phyloP scores from a whole-genome alignment of 2,113 vertebrate genomes.

The Excalfactoria chinensis region DNA sequence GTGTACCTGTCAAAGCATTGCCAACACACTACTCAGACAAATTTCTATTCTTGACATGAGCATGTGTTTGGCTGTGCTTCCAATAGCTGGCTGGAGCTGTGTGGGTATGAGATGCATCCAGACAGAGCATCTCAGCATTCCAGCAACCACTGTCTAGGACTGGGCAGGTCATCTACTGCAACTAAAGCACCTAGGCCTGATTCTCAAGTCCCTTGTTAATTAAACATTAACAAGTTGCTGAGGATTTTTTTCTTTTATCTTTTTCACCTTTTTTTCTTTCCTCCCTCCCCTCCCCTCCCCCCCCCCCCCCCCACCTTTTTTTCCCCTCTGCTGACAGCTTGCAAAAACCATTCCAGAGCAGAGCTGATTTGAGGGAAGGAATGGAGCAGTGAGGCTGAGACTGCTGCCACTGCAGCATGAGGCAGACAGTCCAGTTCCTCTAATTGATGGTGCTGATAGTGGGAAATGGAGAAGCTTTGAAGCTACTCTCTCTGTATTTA shows the following conservation, averaged over 20 bases:
- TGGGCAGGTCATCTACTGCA: not conserved
- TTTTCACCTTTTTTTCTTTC: not conserved
- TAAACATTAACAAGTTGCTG: not conserved
- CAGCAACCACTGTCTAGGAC: not conserved
- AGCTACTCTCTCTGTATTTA: not conserved
- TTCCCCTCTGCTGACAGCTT: not conserved
- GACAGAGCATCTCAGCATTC: not conserved
- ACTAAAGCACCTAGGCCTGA: not conserved
- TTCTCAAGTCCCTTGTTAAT: not conserved
- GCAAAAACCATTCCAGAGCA: not conserved
- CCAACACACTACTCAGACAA: slow-evolving; percentile 3
- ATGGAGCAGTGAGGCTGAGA: not conserved
- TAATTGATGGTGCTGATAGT: not conserved
- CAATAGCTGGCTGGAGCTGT: not conserved
- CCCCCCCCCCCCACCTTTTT: too few species aligned
- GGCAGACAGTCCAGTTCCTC: not conserved
- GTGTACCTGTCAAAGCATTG: not conserved
- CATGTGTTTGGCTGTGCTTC: slow-evolving; percentile 45
- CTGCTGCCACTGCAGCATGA: not conserved
- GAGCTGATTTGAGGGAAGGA: not conserved
- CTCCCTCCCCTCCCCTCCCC: too few species aligned
- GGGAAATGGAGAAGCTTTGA: not conserved
- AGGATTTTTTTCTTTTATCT: not conserved
- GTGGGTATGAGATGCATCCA: not conserved
- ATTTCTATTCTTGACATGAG: slow-evolving; percentile 32